phyloP scores from a whole-genome alignment of 1,140 invertebrate species.

The Caenorhabditis inopinata region DNA sequence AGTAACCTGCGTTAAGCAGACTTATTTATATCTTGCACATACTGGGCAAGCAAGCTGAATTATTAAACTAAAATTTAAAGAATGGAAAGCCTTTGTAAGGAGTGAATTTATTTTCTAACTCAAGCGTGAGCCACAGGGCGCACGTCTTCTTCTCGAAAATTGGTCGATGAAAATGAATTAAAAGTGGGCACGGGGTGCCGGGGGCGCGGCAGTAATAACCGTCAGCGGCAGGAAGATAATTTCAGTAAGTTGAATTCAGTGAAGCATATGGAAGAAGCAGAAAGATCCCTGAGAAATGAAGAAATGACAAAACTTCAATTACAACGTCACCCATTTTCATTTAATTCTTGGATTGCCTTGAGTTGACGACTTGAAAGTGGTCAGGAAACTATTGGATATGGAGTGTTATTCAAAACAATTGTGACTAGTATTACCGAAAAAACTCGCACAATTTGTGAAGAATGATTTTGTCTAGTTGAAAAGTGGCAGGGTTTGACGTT shows the following conservation, averaged over 20 bases:
- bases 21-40: not conserved
- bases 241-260: conserved; percentile 30
- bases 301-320: conserved; percentile 33
- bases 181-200: conserved; percentile 11
- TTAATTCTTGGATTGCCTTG: conserved; percentile 14
- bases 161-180: conserved; percentile 21
- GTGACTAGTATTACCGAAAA: not conserved
- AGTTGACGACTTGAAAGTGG: not conserved
- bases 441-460: not conserved
- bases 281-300: not conserved
- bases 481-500: no score
- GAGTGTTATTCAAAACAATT: conserved; percentile 33
- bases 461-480: not conserved
- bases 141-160: not conserved
- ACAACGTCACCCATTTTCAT: conserved; percentile 32
- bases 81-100: not conserved
- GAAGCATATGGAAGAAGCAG: conserved; percentile 1
- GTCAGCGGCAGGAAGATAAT: conserved; percentile 14
- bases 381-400: not conserved
- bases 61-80: not conserved
- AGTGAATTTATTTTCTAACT: not conserved
- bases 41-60: not conserved
- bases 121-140: not conserved
- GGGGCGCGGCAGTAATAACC: conserved; percentile 22
- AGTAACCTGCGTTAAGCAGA: no score